Conservation (phyloP, 2,797 vertebrate species). For the Tachyglossus aculeatus region DNA sequence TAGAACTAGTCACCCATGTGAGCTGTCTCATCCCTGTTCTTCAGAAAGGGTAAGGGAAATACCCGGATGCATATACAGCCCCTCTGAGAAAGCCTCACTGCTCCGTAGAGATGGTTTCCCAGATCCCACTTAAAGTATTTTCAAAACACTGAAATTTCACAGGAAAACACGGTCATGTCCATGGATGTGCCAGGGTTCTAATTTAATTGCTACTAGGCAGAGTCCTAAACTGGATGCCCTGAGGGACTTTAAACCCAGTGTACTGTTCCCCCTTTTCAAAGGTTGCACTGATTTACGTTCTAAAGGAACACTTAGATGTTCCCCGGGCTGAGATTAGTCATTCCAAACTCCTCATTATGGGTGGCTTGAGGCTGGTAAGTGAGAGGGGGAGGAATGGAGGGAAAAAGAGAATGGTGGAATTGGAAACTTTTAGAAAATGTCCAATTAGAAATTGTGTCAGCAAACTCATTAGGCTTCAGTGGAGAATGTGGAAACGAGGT, state of each 20-base stretch:
- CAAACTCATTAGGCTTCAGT: constrained; percentile 1
- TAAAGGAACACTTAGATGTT: constrained; percentile 53
- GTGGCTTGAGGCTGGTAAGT: constrained; percentile 44
- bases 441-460: constrained; percentile 38
- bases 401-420: constrained; percentile 38
- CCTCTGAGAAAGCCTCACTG: background rate
- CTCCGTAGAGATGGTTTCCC: background rate
- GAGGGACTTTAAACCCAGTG: constrained; percentile 51
- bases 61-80: background rate
- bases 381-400: no score
- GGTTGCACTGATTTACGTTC: constrained; percentile 44
- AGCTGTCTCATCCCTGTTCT: background rate
- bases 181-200: constrained; percentile 42
- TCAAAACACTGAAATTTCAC: constrained; percentile 49
- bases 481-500: background rate
- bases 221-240: constrained; percentile 48
- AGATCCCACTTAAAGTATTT: background rate
- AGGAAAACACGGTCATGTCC: constrained; percentile 49
- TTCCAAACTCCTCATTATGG: constrained; percentile 56
- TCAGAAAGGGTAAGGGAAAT: background rate
- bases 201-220: constrained; percentile 58
- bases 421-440: constrained; percentile 56
- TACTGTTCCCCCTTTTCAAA: constrained; percentile 53
- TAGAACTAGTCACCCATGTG: background rate
- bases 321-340: constrained; percentile 52